phyloP scores from a whole-genome alignment of 2,113 vertebrate species.

The Brienomyrus longianalis region DNA sequence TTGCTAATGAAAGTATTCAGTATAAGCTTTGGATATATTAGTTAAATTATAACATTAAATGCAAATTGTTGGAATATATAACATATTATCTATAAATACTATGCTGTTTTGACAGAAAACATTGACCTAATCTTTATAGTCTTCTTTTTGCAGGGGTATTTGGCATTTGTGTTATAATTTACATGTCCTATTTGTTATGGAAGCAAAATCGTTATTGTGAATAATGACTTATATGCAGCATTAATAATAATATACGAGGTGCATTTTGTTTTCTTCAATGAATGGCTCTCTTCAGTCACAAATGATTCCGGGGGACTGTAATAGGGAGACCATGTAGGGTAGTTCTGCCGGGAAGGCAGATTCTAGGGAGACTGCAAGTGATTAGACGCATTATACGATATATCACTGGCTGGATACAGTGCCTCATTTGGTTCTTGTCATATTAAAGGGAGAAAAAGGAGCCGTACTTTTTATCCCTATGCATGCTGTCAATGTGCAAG shows the following conservation, averaged over 20 bases:
- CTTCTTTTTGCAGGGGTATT: not conserved
- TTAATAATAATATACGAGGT: not conserved
- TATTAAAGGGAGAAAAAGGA: not conserved
- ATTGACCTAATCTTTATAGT: not conserved
- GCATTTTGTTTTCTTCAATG: not conserved
- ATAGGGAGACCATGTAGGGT: not conserved
- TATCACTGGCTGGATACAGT: not conserved
- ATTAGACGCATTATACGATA: not conserved
- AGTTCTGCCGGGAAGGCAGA: not conserved
- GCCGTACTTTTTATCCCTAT: not conserved
- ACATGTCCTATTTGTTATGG: not conserved
- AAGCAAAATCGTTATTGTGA: not conserved
- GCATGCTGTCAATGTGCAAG: not conserved
- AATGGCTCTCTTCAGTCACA: not conserved
- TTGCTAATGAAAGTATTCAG: not conserved
- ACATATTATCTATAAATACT: not conserved
- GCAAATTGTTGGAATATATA: not conserved
- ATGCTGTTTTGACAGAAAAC: not conserved
- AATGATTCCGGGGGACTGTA: not conserved
- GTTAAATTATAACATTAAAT: not conserved
- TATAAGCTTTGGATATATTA: not conserved
- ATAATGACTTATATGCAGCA: not conserved
- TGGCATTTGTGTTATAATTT: not conserved
- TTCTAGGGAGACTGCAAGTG: not conserved
- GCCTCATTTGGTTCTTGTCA: not conserved